Percentiles rank a stretch among this genome's conserved stretches.
phyloP scores from a whole-genome alignment of 2,113 vertebrate genomes.

The Mustela lutreola region DNA sequence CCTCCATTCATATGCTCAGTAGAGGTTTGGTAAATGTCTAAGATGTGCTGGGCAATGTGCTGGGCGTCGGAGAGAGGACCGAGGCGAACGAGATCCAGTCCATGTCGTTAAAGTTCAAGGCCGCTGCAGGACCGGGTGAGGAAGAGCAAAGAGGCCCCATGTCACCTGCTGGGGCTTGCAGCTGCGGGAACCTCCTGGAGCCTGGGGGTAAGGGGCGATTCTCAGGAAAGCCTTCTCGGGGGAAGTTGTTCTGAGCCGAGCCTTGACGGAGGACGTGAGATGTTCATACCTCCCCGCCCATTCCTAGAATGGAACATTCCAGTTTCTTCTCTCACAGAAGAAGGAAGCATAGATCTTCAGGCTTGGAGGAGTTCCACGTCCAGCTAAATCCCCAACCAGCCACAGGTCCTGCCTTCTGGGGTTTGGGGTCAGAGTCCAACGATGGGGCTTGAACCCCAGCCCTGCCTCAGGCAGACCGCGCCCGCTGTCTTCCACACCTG shows the following conservation, averaged over 20 bases:
- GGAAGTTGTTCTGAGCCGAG: background rate
- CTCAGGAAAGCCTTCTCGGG: background rate
- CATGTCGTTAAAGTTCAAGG: background rate
- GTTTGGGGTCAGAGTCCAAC: background rate
- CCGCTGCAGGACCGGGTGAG: background rate
- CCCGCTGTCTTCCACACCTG: background rate
- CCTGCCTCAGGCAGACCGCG: fast-evolving
- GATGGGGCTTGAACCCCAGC: background rate
- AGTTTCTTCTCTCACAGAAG: background rate
- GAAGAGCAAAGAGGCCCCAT: background rate
- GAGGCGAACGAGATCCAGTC: background rate
- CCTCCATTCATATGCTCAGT: background rate
- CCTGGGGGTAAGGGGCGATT: background rate
- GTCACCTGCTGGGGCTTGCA: background rate
- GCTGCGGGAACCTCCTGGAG: background rate
- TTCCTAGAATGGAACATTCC: background rate
- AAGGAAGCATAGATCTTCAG: background rate
- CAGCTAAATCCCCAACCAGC: background rate
- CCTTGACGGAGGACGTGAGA: background rate
- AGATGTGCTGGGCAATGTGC: background rate
- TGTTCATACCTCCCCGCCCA: background rate
- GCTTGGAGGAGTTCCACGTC: background rate
- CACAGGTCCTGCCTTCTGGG: background rate
- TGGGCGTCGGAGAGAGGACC: background rate
- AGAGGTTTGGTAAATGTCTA: background rate